A percentile compares a stretch with the other conserved stretches of the same genome.
Evolutionary conservation across 1,140 invertebrate species (phyloP).

Genomic region (Amphibalanus amphitrite): DNA sequence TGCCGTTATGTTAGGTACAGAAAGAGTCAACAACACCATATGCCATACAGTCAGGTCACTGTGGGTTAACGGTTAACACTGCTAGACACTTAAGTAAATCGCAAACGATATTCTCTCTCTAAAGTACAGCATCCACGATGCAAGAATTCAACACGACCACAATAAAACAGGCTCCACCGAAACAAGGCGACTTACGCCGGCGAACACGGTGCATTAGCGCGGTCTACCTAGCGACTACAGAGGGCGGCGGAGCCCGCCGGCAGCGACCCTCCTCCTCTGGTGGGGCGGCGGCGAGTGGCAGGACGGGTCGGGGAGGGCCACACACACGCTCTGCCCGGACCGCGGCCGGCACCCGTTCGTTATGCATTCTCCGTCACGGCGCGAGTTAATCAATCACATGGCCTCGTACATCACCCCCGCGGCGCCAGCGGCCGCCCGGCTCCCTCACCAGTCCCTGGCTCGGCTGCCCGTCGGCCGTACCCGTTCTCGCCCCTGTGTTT

Average conservation of each 20-base stretch:
- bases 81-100: neutral
- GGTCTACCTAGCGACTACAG: neutral
- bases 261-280: too few relatives aligned
- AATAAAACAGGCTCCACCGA: neutral
- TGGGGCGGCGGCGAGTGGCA: too few relatives aligned
- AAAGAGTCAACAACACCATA: neutral
- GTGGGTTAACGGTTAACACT: neutral
- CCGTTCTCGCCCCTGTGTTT: too few relatives aligned
- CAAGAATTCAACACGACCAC: neutral
- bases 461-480: too few relatives aligned
- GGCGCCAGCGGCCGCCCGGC: too few relatives aligned
- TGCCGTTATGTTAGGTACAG: neutral
- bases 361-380: neutral
- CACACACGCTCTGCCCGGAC: too few relatives aligned
- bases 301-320: too few relatives aligned
- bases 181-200: neutral
- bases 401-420: too few relatives aligned
- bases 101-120: neutral
- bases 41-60: neutral
- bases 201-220: neutral
- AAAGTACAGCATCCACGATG: neutral
- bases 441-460: too few relatives aligned
- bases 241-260: too few relatives aligned
- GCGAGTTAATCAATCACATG: too few relatives aligned
- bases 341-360: neutral